Percentiles rank a stretch among this genome's conserved stretches.
phyloP scores from a whole-genome alignment of 2,113 vertebrate genomes.

The Ibidorhyncha struthersii region DNA sequence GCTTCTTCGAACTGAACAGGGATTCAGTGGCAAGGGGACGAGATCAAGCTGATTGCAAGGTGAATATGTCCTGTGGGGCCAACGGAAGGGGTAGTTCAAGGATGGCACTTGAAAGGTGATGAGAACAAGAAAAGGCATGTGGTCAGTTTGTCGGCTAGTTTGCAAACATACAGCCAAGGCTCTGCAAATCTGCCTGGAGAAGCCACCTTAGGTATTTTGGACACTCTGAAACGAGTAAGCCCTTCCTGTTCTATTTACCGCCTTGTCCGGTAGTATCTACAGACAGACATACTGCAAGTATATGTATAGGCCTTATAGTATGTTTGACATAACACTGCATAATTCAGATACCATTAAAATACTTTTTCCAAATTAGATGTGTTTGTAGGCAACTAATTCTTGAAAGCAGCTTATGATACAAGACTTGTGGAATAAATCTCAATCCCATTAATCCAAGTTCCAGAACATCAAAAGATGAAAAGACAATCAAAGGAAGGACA shows the following conservation, averaged over 20 bases:
- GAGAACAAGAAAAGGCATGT: not conserved
- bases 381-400: conserved; percentile 15
- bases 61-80: not conserved
- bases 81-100: not conserved
- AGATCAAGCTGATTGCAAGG: not conserved
- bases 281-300: not conserved
- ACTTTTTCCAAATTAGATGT: not conserved
- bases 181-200: not conserved
- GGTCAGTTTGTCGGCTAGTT: not conserved
- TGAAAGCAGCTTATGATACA: conserved; percentile 29
- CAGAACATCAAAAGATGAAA: conserved; percentile 41
- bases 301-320: not conserved
- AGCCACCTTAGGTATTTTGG: not conserved
- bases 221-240: not conserved
- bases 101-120: not conserved
- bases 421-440: conserved; percentile 7
- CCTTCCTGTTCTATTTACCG: not conserved
- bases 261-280: not conserved
- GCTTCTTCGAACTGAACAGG: not conserved
- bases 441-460: conserved; percentile 36
- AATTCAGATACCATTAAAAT: not conserved
- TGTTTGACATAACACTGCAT: not conserved
- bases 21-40: not conserved
- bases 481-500: conserved; percentile 34
- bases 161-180: not conserved